phyloP scores from a whole-genome alignment of 1,140 invertebrate genomes.

The Caenorhabditis tropicalis region DNA sequence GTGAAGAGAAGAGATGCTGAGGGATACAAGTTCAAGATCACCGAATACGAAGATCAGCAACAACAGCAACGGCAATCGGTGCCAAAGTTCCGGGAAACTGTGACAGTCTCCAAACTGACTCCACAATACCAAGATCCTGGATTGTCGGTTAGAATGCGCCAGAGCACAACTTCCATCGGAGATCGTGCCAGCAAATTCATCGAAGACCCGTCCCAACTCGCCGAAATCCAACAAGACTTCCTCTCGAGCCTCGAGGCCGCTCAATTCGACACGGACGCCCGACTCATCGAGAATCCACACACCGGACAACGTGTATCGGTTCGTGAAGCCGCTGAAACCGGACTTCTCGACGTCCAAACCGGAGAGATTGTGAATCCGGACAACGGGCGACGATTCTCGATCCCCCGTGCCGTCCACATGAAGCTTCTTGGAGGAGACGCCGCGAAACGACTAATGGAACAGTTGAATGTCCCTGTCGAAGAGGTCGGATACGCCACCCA shows the following conservation, averaged over 20 bases:
- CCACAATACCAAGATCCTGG: constrained; percentile 64
- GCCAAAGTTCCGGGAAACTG: constrained; percentile 61
- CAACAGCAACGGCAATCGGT: neutral
- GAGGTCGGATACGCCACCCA: constrained; percentile 54
- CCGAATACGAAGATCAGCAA: constrained; percentile 55
- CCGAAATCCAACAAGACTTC: constrained; percentile 70
- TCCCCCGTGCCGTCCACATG: constrained; percentile 69
- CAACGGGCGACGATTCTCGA: constrained; percentile 64
- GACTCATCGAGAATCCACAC: constrained; percentile 66
- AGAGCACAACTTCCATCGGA: constrained; percentile 55
- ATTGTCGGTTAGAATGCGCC: constrained; percentile 65
- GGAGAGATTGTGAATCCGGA: constrained; percentile 66
- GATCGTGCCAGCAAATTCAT: constrained; percentile 62
- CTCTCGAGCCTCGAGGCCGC: constrained; percentile 61
- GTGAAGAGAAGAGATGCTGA: constrained; percentile 76
- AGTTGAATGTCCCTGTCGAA: constrained; percentile 59
- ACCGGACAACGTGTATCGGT: constrained; percentile 62
- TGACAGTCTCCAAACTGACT: constrained; percentile 61
- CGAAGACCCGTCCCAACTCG: constrained; percentile 68
- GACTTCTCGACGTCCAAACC: constrained; percentile 68
- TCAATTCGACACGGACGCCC: constrained; percentile 66
- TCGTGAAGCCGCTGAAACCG: constrained; percentile 69
- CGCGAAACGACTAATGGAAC: constrained; percentile 62
- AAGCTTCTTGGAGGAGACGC: constrained; percentile 63
- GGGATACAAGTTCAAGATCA: constrained; percentile 70